Base-by-base conservation (phyloP, 2,113 vertebrate species). In the Vicugna pacos region DNA sequence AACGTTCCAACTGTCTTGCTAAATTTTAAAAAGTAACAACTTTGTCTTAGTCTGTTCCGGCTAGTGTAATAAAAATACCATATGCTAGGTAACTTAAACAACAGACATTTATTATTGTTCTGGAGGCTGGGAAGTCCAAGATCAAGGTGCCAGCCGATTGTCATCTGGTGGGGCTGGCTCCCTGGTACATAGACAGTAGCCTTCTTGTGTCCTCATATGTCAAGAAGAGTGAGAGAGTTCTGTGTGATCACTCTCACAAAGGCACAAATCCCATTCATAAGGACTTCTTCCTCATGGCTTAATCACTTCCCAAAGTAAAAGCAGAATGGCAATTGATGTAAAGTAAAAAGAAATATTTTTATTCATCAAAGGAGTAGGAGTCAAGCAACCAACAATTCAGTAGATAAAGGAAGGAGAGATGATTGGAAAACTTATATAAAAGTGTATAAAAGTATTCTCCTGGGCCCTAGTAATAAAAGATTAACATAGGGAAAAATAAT, bases 321-420 rank as follows among this genome's bases (percentile, higher is more conserved):
- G 38, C 6, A 76, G 24, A 84, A 76, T 38, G 24, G 0, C 7
- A 89, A 52, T 58, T 48, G 69, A 93, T 6, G 8, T n/a, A 65
- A 69, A 84, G 16, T 22, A 80, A 65, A 72, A 50, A 7, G 79
- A 46, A 83, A 70, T 69, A 14, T 50, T 82, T 87, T 88, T 69
- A 94, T 87, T 83, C 30, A 95, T 83, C 58, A 86, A 82, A 54
- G 32, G 28, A 52, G 22, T 62, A 93, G 38, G 2, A 93, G 7
- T 79, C 30, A 86, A 89, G 2, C 8, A 75, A 20, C 3, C 10
- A 90, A 95, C 76, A 88, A 64, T 60, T 79, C 17, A 80, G 22
- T 56, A 56, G 10, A n/a, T 90, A 12, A 79, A 73, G 64, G 13
- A 89, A 88, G 3, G 13, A 69, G 56, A 91, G 15, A 58, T 52